These are phyloP conservation scores for Protaetia brevitarsis DNA, from an alignment of 1,140 invertebrate species.

Conservation along the genomic window DNA sequence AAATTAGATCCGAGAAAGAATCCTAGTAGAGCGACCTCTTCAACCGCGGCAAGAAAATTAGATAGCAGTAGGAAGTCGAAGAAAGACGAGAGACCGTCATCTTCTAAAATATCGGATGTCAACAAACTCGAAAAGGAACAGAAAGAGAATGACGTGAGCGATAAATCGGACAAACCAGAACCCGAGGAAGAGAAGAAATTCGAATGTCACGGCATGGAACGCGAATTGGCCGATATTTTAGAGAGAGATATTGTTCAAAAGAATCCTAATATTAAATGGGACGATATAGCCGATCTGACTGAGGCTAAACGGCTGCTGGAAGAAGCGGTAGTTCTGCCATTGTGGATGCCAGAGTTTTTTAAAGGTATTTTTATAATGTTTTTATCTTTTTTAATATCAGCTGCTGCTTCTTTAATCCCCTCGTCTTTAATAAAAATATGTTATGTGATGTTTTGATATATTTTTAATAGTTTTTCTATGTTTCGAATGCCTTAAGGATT, in stretches of 20 bases:
- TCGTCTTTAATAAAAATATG: too few species aligned
- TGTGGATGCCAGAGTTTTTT: slow-evolving; percentile 98
- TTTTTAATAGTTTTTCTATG: too few species aligned
- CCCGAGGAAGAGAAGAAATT: slow-evolving; percentile 85
- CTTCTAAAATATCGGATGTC: slow-evolving; percentile 41
- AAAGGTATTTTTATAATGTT: slow-evolving; percentile 64
- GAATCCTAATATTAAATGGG: slow-evolving; percentile 96
- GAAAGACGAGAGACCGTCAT: slow-evolving; percentile 46
- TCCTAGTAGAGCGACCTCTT: slow-evolving; percentile 37
- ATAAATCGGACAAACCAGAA: slow-evolving; percentile 66
- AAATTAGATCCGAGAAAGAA: slow-evolving; percentile 40
- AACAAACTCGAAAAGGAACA: slow-evolving; percentile 36
- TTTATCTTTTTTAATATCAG: background rate
- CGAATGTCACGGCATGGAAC: slow-evolving; percentile 85
- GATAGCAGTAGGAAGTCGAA: slow-evolving; percentile 35
- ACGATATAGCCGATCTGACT: slow-evolving; percentile 94
- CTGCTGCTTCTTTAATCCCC: too few species aligned
- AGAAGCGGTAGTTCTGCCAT: slow-evolving; percentile 96
- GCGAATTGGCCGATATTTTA: slow-evolving; percentile 90
- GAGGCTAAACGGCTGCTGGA: slow-evolving; percentile 94
- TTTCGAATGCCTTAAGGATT: too few species aligned
- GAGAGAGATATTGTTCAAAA: slow-evolving; percentile 98
- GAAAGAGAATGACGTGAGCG: slow-evolving; percentile 52
- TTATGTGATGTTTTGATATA: too few species aligned
- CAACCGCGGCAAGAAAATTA: slow-evolving; percentile 36